These are phyloP conservation scores for Eupithecia abbreviata DNA, from an alignment of 2,888 invertebrate genomes.

Conservation along the genomic window DNA sequence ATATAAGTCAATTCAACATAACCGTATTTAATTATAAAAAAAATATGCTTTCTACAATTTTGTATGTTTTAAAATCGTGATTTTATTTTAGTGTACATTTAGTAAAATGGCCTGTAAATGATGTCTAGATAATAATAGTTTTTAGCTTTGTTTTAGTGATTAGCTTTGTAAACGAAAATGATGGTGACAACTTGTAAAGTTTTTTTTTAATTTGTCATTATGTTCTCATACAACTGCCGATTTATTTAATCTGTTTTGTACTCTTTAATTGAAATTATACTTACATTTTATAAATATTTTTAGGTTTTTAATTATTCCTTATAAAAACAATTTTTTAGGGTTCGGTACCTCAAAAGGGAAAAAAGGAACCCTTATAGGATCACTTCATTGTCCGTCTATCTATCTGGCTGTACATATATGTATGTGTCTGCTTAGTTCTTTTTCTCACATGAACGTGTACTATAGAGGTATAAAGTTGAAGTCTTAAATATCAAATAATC, in stretches of 20 bases:
- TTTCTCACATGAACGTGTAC: background rate
- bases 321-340: background rate
- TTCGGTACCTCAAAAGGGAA: background rate
- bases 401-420: background rate
- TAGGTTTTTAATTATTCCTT: background rate
- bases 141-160: slow-evolving; percentile 49
- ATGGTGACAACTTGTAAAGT: slow-evolving; percentile 43
- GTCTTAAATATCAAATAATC: background rate
- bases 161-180: slow-evolving; percentile 44
- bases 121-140: slow-evolving; percentile 61
- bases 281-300: slow-evolving; percentile 60
- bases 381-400: background rate
- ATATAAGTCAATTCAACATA: background rate
- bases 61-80: slow-evolving; percentile 60
- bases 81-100: slow-evolving; percentile 59
- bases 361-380: background rate
- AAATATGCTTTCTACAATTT: slow-evolving; percentile 37
- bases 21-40: slow-evolving; percentile 20
- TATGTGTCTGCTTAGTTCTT: background rate
- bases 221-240: slow-evolving; percentile 63
- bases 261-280: slow-evolving; percentile 76
- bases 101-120: slow-evolving; percentile 75
- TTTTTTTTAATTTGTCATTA: slow-evolving; percentile 45
- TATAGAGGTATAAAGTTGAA: background rate
- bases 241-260: slow-evolving; percentile 69